phyloP scores from a whole-genome alignment of 2,797 vertebrate species.

The Amblyopsis hoosieri region DNA sequence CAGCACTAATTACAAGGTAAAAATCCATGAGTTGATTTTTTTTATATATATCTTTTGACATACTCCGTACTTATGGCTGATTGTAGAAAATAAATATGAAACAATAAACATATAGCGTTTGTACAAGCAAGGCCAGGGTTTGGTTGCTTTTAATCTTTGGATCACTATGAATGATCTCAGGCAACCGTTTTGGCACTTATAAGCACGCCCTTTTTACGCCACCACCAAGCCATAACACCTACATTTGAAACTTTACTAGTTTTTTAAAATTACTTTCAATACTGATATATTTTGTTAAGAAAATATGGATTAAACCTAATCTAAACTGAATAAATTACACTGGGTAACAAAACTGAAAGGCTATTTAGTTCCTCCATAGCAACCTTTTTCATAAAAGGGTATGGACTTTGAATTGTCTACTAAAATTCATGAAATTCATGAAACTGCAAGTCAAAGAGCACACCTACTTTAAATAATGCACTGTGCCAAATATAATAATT shows the following conservation, averaged over 20 bases:
- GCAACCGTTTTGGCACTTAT: slow-evolving; percentile 66
- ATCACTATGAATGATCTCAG: slow-evolving; percentile 46
- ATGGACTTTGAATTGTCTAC: slow-evolving; percentile 3
- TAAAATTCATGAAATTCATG: slow-evolving; percentile 20
- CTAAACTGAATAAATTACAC: slow-evolving; percentile 1
- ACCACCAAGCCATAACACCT: slow-evolving; percentile 46
- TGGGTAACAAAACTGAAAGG: not conserved
- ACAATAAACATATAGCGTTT: slow-evolving; percentile 46
- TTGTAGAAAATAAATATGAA: slow-evolving; percentile 68
- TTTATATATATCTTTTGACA: slow-evolving; percentile 73
- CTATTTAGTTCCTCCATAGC: not conserved
- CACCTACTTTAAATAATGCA: slow-evolving; percentile 1
- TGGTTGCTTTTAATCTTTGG: slow-evolving; percentile 56
- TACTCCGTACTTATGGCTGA: slow-evolving; percentile 83
- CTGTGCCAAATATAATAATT: slow-evolving; percentile 10
- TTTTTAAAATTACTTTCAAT: not conserved
- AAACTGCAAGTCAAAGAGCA: slow-evolving; percentile 9
- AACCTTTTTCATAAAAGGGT: not conserved
- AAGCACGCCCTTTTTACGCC: slow-evolving; percentile 58
- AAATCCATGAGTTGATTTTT: slow-evolving; percentile 52
- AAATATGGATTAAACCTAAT: slow-evolving; percentile 1
- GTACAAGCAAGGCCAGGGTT: slow-evolving; percentile 66
- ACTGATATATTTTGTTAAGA: slow-evolving; percentile 21
- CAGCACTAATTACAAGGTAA: slow-evolving; percentile 63
- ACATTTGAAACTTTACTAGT: slow-evolving; percentile 6